Evolutionary conservation across 2,888 invertebrate species (phyloP).

Genomic region (Cephus pygmeus): DNA sequence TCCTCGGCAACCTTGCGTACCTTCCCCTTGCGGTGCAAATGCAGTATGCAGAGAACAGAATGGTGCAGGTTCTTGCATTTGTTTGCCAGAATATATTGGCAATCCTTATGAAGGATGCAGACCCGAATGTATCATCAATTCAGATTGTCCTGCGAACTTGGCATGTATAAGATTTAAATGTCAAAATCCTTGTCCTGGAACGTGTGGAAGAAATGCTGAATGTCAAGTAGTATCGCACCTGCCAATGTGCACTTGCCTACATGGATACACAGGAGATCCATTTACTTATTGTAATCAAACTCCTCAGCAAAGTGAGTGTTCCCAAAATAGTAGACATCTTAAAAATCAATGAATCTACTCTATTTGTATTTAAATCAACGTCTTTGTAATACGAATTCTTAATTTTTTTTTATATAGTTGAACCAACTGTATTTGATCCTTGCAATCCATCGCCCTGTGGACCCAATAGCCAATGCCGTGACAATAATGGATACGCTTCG

Average conservation of each 20-base stretch:
- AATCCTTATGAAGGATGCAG: slow-evolving; percentile 72
- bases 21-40: slow-evolving; percentile 81
- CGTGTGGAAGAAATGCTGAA: slow-evolving; percentile 70
- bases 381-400: neutral
- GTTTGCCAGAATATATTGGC: slow-evolving; percentile 78
- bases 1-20: slow-evolving; percentile 72
- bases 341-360: neutral
- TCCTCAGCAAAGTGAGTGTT: neutral
- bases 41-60: slow-evolving; percentile 79
- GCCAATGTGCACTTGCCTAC: slow-evolving; percentile 80
- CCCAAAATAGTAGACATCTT: neutral
- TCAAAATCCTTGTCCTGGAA: slow-evolving; percentile 67
- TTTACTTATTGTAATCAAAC: slow-evolving; percentile 70
- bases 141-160: slow-evolving; percentile 65
- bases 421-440: slow-evolving; percentile 44
- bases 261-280: slow-evolving; percentile 75
- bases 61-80: slow-evolving; percentile 80
- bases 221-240: slow-evolving; percentile 84
- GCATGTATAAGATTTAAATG: slow-evolving; percentile 68
- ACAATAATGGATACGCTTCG: slow-evolving; percentile 63
- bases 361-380: neutral
- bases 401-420: slow-evolving; percentile 7
- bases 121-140: slow-evolving; percentile 66
- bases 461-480: slow-evolving; percentile 67
- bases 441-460: slow-evolving; percentile 69